Base-by-base conservation (phyloP, 1,140 invertebrate genomes). In the Antheraea mylitta region DNA sequence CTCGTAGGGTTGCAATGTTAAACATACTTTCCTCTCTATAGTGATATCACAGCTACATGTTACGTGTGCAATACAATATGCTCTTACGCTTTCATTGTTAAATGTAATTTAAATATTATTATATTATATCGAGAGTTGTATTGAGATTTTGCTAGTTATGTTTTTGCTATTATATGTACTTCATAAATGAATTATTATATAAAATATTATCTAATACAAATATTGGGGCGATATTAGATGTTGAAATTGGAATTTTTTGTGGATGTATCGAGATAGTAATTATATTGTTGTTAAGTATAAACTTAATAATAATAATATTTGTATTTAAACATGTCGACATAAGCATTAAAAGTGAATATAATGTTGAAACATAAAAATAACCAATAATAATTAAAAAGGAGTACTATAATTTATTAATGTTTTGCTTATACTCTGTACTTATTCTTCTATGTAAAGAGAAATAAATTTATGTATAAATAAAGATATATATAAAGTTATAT, bases 241-340 rank as follows among this genome's bases (percentile, higher is more conserved):
- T 75, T 71, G 64, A 74, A 70, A 68, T 66, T 69, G 59, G 58
- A 70, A 70, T 60, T 76, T 75, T 82, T 79, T 81, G 78, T 81
- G 72, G 64, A 74, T 82, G 75, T 83, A 77, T 79, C 71, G 73
- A 79, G 73, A 82, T 77, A 70, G 80, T 85, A 79, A 81, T 71
- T 84, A 80, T 85, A 85, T 81, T 71, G 82, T 87, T 89, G 83
- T 91, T 89, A 81, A 87, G 80, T 84, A 85, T 85, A 83, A 82
- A 88, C 38, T 42, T 42, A n/a, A n/a, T n/a, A 76, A 79, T 80
- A 81, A 76, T 79, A 82, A 76, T 61, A 76, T 83, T 82, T 76
- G 76, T 82, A 73, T 82, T 76, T 84, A 83, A 80, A 70, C 84
- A 78, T 88, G 73, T 87, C 80, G 69, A 78, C 69, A 72, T 88